Conservation (phyloP, 2,888 invertebrate genomes). For the Cartodere bifasciata region DNA sequence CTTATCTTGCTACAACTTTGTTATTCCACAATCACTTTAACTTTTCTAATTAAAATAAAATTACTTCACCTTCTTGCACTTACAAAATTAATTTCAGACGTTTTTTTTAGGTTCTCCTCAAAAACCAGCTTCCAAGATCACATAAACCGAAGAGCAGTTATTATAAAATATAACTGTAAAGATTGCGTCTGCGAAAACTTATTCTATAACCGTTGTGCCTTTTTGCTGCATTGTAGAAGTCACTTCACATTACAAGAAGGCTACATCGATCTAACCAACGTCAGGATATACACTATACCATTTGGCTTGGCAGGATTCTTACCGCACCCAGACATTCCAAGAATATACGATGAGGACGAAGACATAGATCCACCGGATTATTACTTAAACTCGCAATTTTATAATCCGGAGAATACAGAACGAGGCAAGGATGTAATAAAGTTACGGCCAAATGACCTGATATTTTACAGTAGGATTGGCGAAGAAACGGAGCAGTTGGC, state of each 20-base stretch:
- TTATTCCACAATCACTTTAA: no score
- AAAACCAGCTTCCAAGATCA: conserved; percentile 30
- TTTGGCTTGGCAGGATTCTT: conserved; percentile 29
- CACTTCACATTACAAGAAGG: conserved; percentile 26
- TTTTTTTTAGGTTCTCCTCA: conserved; percentile 28
- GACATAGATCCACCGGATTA: conserved; percentile 17
- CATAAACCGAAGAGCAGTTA: conserved; percentile 27
- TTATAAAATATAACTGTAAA: conserved; percentile 27
- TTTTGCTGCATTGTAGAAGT: conserved; percentile 28
- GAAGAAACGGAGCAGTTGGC: conserved; percentile 17
- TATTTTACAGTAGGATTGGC: conserved; percentile 19
- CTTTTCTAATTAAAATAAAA: no score
- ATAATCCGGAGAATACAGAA: conserved; percentile 22
- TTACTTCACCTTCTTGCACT: no score
- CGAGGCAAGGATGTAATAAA: conserved; percentile 23
- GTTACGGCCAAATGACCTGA: conserved; percentile 24
- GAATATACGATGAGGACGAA: conserved; percentile 27
- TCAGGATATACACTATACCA: conserved; percentile 25
- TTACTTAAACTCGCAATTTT: conserved; percentile 28
- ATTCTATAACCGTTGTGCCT: conserved; percentile 32
- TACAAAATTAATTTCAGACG: no score
- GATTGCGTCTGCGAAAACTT: conserved; percentile 19
- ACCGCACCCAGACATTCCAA: conserved; percentile 24
- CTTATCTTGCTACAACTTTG: no score
- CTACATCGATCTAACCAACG: conserved; percentile 23